These are phyloP conservation scores for Ganaspis sp. DNA, from an alignment of 1,140 invertebrate species.

Conservation along the genomic window DNA sequence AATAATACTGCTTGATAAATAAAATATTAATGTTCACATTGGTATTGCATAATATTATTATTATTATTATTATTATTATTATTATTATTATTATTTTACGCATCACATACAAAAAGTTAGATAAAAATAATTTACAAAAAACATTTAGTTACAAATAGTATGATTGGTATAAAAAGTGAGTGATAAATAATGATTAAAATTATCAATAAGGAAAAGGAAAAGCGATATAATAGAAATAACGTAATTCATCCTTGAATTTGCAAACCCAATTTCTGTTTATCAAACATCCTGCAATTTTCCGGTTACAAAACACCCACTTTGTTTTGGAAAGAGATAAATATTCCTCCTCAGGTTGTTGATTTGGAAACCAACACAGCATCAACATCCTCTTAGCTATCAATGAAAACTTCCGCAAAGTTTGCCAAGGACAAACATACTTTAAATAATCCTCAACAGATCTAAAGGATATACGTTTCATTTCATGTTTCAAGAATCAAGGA, in stretches of 20 bases:
- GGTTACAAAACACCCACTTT: background rate
- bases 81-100: too few species aligned
- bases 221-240: background rate
- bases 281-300: background rate
- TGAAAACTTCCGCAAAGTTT: background rate
- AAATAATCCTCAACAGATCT: background rate
- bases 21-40: too few species aligned
- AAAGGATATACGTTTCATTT: background rate
- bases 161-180: too few species aligned
- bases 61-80: too few species aligned
- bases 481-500: background rate
- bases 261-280: background rate
- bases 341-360: background rate
- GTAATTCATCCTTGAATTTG: background rate
- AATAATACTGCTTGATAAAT: too few species aligned
- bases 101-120: too few species aligned
- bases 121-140: too few species aligned
- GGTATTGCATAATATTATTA: too few species aligned
- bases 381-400: background rate
- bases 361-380: background rate
- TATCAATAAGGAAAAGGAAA: too few species aligned
- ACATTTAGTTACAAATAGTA: too few species aligned
- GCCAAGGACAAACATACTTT: background rate
- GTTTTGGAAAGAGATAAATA: constrained; percentile 15
- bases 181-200: too few species aligned